Evolutionary conservation across 2,888 invertebrate species (phyloP).

Genomic region (Thymelicus sylvestris): DNA sequence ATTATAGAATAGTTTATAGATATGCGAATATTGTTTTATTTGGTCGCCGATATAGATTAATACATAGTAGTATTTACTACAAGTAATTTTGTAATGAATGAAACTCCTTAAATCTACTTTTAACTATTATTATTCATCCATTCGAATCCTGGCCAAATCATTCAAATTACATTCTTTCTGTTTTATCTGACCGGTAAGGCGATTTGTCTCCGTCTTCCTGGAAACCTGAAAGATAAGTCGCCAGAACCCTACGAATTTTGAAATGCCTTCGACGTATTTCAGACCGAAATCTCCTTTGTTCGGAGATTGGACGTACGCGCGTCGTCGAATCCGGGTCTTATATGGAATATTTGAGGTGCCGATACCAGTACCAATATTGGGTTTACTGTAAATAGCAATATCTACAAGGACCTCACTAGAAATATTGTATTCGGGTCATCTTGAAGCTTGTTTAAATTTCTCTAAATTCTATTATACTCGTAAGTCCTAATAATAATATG

Average conservation of each 20-base stretch:
- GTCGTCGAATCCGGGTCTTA: slow-evolving; percentile 17
- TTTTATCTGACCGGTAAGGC: neutral
- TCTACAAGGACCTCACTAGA: neutral
- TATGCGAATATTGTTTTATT: no score
- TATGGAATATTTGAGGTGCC: slow-evolving; percentile 31
- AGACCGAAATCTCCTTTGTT: slow-evolving; percentile 30
- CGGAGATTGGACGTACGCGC: slow-evolving; percentile 22
- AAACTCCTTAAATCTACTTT: neutral
- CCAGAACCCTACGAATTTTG: slow-evolving; percentile 3
- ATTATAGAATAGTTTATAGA: no score
- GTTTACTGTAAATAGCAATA: slow-evolving; percentile 4
- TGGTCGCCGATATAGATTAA: no score
- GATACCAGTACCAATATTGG: slow-evolving; percentile 26
- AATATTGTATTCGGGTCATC: slow-evolving; percentile 5
- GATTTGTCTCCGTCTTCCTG: slow-evolving; percentile 1
- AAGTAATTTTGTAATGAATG: no score
- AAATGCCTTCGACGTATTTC: slow-evolving; percentile 28
- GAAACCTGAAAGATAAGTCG: slow-evolving; percentile 16
- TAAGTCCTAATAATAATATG: no score
- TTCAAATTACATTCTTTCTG: neutral
- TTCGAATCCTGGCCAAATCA: neutral
- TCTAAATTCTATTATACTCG: no score
- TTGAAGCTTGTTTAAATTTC: neutral
- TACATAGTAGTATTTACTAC: no score
- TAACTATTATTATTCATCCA: neutral